Evolutionary conservation across 2,888 invertebrate species (phyloP).

Genomic region (Aporophyla lueneburgensis): DNA sequence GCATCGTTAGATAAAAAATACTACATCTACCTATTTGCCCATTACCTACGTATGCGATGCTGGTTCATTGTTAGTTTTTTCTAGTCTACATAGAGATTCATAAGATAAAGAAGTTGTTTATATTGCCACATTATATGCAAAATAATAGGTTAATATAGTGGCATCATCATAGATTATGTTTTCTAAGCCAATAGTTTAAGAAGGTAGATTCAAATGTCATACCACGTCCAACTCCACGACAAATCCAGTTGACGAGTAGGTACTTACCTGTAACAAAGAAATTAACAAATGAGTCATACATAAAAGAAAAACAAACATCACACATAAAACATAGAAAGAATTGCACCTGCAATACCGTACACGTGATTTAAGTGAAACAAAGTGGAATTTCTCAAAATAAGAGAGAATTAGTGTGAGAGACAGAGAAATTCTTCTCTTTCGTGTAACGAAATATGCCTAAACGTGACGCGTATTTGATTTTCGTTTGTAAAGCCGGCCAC

Average conservation of each 20-base stretch:
- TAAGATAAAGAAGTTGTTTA: not conserved
- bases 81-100: not conserved
- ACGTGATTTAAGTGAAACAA: too few relatives aligned
- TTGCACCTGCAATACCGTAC: too few relatives aligned
- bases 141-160: not conserved
- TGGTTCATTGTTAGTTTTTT: not conserved
- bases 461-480: too few relatives aligned
- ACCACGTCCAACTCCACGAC: not conserved
- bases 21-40: not conserved
- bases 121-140: not conserved
- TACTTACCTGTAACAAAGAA: slow-evolving; percentile 79
- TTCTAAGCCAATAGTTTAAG: too few relatives aligned
- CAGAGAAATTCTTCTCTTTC: too few relatives aligned
- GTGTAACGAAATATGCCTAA: too few relatives aligned
- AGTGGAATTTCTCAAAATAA: too few relatives aligned
- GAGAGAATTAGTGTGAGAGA: too few relatives aligned
- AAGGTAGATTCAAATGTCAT: not conserved
- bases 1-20: too few relatives aligned
- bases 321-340: too few relatives aligned
- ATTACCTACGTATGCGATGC: not conserved
- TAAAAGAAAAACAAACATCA: not conserved
- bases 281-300: slow-evolving; percentile 49
- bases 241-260: not conserved
- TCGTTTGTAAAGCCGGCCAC: too few relatives aligned
- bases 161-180: not conserved